phyloP scores from a whole-genome alignment of 2,113 vertebrate genomes.

The Paraplagusia blochii region DNA sequence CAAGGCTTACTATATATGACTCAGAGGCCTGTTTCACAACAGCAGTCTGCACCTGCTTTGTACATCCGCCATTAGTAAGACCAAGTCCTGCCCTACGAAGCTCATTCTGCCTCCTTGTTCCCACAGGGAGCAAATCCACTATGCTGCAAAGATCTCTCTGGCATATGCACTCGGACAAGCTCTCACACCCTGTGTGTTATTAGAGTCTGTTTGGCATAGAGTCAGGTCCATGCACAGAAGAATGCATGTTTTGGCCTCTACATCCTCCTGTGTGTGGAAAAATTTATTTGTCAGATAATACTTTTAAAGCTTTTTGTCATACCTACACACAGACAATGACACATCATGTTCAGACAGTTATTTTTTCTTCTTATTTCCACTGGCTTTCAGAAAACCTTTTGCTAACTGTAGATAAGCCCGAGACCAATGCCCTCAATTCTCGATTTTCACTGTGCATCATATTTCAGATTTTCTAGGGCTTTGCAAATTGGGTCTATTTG shows the following conservation, averaged over 20 bases:
- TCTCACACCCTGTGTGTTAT: conserved; percentile 56
- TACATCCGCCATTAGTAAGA: conserved; percentile 41
- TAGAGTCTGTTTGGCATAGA: conserved; percentile 63
- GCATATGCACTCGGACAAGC: conserved; percentile 45
- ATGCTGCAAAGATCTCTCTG: conserved; percentile 53
- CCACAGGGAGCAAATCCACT: conserved; percentile 44
- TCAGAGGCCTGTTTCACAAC: conserved; percentile 58
- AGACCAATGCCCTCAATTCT: conserved; percentile 31
- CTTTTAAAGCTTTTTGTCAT: conserved; percentile 15
- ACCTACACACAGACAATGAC: neutral
- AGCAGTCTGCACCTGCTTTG: conserved; percentile 61
- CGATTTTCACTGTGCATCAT: conserved; percentile 37
- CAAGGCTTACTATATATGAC: conserved; percentile 55
- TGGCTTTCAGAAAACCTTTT: conserved; percentile 28
- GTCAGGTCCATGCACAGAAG: conserved; percentile 72
- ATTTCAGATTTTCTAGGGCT: conserved; percentile 23
- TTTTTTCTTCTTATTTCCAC: neutral
- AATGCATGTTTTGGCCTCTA: conserved; percentile 75
- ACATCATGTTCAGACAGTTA: conserved; percentile 13
- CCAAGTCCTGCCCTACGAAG: conserved; percentile 20
- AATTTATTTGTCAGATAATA: conserved; percentile 60
- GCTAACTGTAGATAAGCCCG: too few species aligned
- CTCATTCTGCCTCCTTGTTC: conserved; percentile 33
- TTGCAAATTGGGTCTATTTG: conserved; percentile 53
- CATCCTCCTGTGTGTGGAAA: conserved; percentile 51